Percentiles rank a stretch among this genome's conserved stretches.
Conservation (phyloP, 2,113 vertebrate genomes). For the Myiozetetes cayanensis region DNA sequence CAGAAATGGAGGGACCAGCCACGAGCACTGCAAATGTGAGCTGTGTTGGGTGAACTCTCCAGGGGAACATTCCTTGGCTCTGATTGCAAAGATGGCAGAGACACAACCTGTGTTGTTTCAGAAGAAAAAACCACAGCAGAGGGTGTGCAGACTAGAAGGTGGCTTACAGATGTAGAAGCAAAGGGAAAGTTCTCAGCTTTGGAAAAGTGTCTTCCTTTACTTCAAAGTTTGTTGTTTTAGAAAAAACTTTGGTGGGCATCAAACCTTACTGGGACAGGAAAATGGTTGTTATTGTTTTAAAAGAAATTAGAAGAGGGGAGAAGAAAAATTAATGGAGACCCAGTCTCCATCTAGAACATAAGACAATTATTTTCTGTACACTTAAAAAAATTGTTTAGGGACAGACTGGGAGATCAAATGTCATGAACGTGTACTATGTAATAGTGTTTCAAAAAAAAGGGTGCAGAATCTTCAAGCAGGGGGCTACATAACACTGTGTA, state of each 20-base stretch:
- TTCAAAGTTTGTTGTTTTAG: neutral
- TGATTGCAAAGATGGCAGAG: neutral
- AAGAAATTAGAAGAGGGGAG: fast-evolving
- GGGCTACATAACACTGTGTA: neutral
- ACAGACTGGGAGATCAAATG: neutral
- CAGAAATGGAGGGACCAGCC: neutral
- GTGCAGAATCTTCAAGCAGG: neutral
- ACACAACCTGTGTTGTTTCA: neutral
- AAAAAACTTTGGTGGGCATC: neutral
- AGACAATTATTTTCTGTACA: neutral
- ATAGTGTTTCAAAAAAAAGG: neutral
- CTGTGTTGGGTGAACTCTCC: neutral
- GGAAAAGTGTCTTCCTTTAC: neutral
- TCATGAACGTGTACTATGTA: neutral
- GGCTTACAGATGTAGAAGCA: neutral
- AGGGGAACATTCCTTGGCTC: neutral
- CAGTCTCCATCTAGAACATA: neutral
- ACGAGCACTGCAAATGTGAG: neutral
- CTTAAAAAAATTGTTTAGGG: neutral
- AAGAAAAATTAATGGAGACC: neutral
- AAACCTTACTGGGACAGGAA: neutral
- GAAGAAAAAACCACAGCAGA: neutral
- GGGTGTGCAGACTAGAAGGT: neutral
- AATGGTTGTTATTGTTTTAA: neutral
- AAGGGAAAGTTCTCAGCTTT: neutral